phyloP scores from a whole-genome alignment of 2,113 vertebrate species.

The Phaethon lepturus region DNA sequence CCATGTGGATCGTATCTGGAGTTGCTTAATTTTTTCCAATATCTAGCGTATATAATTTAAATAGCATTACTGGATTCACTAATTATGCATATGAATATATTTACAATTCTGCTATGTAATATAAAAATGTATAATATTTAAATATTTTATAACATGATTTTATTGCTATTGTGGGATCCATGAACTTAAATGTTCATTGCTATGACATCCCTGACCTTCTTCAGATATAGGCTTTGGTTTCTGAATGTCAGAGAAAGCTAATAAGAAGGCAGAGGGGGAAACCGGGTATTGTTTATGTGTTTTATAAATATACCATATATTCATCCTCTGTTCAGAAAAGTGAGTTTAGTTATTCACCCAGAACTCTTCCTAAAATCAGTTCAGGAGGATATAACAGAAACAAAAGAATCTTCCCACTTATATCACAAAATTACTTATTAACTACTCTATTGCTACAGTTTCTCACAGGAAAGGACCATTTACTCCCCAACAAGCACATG shows the following conservation, averaged over 20 bases:
- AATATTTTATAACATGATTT: not conserved
- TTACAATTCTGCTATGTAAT: not conserved
- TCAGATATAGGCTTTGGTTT: not conserved
- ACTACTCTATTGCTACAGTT: not conserved
- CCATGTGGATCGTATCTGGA: not conserved
- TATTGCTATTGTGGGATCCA: not conserved
- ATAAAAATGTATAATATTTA: not conserved
- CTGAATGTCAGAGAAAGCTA: not conserved
- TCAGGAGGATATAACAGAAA: not conserved
- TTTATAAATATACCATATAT: not conserved
- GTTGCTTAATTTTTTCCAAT: not conserved
- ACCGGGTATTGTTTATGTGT: not conserved
- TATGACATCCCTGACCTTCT: not conserved
- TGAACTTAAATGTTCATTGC: not conserved
- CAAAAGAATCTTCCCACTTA: not conserved
- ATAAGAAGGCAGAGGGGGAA: not conserved
- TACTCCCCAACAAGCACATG: not conserved
- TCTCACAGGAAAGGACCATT: not conserved
- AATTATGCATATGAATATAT: not conserved
- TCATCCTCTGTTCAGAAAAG: not conserved
- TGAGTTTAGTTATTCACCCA: not conserved
- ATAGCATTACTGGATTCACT: not conserved
- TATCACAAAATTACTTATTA: not conserved
- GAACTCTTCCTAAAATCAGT: not conserved
- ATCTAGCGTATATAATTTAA: not conserved